phyloP scores from a whole-genome alignment of 2,888 invertebrate species.

The Megaustenia siamemsis region DNA sequence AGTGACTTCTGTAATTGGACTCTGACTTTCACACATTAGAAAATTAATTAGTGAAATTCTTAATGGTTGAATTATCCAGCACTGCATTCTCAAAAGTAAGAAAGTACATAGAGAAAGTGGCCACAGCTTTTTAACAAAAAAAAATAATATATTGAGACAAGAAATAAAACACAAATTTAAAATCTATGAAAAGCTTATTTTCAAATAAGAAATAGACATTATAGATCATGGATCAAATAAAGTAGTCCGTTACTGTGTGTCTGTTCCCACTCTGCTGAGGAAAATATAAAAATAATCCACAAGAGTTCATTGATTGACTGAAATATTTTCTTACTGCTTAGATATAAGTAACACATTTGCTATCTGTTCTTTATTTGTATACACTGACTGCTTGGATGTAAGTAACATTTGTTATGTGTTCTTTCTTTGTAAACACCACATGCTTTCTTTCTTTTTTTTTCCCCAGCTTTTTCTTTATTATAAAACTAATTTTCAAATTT shows the following conservation, averaged over 20 bases:
- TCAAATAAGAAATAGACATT: neutral
- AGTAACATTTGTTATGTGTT: too few species aligned
- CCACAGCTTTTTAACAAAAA: too few species aligned
- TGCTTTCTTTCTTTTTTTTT: too few species aligned
- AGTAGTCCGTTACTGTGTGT: neutral
- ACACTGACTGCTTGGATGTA: too few species aligned
- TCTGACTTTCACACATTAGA: too few species aligned
- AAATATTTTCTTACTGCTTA: neutral
- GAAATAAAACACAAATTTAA: neutral
- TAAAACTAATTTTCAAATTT: too few species aligned
- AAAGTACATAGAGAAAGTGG: neutral
- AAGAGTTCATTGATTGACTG: neutral
- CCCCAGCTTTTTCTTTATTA: too few species aligned
- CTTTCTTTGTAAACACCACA: too few species aligned
- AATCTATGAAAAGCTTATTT: neutral
- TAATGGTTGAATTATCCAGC: neutral
- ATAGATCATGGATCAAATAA: neutral
- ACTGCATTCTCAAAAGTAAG: neutral
- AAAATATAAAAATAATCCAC: slow-evolving; percentile 11
- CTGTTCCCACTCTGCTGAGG: slow-evolving; percentile 33
- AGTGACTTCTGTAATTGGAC: too few species aligned
- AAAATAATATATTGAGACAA: neutral
- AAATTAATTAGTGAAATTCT: neutral
- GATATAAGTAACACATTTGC: too few species aligned
- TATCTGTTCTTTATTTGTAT: too few species aligned